These are phyloP conservation scores for Tachysurus vachellii DNA, from an alignment of 2,113 vertebrate genomes.

Conservation along the genomic window DNA sequence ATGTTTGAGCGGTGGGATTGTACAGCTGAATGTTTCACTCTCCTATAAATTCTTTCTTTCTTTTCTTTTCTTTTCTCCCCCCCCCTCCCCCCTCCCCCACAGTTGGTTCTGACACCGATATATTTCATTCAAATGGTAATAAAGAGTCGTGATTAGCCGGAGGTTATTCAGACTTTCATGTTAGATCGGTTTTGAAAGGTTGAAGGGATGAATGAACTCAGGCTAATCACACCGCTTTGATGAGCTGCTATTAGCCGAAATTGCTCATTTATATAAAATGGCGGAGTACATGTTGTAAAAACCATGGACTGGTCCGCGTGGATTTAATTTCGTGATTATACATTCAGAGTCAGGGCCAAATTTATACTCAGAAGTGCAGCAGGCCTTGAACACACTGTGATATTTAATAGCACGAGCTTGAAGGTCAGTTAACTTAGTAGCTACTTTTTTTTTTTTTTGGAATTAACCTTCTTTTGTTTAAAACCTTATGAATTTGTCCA, in stretches of 20 bases:
- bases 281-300: slow-evolving; percentile 15
- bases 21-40: background rate
- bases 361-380: slow-evolving; percentile 25
- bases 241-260: slow-evolving; percentile 32
- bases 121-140: slow-evolving; percentile 49
- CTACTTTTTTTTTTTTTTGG: background rate
- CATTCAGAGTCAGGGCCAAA: slow-evolving; percentile 6
- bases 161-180: slow-evolving; percentile 36
- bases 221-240: slow-evolving; percentile 25
- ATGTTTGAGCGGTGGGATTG: background rate
- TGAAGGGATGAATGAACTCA: slow-evolving; percentile 31
- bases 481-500: background rate
- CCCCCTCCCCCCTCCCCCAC: too few relatives aligned
- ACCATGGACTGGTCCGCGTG: background rate
- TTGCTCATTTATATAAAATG: slow-evolving; percentile 30
- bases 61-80: slow-evolving; percentile 32
- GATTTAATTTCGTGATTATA: slow-evolving; percentile 26
- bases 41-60: background rate
- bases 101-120: slow-evolving; percentile 59
- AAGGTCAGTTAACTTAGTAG: slow-evolving; percentile 28
- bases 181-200: slow-evolving; percentile 22
- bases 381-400: background rate
- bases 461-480: background rate
- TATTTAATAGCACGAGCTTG: slow-evolving; percentile 17
- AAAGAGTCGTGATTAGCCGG: slow-evolving; percentile 19